Conservation (phyloP, 2,797 vertebrate species). For the Sarcoramphus papa region DNA sequence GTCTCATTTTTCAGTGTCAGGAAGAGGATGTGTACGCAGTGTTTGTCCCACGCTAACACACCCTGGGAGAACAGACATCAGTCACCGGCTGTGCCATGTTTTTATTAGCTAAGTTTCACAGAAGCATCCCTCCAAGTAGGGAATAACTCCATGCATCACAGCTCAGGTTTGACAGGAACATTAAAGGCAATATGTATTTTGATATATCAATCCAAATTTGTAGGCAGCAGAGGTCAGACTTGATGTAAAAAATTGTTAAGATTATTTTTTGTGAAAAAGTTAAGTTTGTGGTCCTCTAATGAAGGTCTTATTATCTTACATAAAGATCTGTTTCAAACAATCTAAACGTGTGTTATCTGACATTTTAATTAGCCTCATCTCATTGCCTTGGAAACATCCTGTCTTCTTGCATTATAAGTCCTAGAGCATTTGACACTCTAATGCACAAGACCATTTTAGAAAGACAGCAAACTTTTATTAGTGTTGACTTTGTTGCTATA, state of each 20-base stretch:
- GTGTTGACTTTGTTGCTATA: conserved; percentile 12
- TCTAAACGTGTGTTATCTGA: conserved; percentile 29
- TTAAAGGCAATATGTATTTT: conserved; percentile 16
- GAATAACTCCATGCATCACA: conserved; percentile 22
- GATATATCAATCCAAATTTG: not conserved
- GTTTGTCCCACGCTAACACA: not conserved
- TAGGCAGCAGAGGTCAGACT: not conserved
- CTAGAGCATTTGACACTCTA: not conserved
- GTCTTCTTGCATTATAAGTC: conserved; percentile 9
- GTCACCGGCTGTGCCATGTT: not conserved
- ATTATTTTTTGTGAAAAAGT: not conserved
- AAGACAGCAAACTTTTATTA: conserved; percentile 38
- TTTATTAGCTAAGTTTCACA: conserved; percentile 37
- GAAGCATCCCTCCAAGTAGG: not conserved
- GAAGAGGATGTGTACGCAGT: not conserved
- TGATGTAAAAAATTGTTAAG: not conserved
- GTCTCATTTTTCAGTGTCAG: conserved; percentile 15
- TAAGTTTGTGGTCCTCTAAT: not conserved
- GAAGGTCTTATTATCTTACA: not conserved
- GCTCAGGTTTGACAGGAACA: conserved; percentile 30
- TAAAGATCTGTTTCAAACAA: conserved; percentile 15
- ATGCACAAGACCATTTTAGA: not conserved
- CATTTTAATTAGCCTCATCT: conserved; percentile 48
- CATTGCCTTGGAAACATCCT: conserved; percentile 33
- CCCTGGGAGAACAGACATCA: conserved; percentile 11